These are phyloP conservation scores for Actias luna DNA, from an alignment of 2,888 invertebrate species.

Conservation along the genomic window DNA sequence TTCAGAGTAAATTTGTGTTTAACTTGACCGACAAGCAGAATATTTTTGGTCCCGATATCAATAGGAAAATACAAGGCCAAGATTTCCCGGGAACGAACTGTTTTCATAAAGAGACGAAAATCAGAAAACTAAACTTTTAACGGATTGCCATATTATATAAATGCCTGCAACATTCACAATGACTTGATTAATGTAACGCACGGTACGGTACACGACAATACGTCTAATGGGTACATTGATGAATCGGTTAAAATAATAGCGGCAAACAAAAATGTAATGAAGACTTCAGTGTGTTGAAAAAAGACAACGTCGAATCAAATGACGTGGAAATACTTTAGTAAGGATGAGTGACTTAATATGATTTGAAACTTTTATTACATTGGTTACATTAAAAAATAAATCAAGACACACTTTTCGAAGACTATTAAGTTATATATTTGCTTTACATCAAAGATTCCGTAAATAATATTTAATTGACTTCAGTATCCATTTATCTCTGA, in stretches of 20 bases:
- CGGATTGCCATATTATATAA: neutral
- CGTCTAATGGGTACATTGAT: constrained; percentile 67
- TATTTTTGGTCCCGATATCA: too few species aligned
- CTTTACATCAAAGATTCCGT: too few species aligned
- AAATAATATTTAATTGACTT: too few species aligned
- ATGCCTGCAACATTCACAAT: constrained; percentile 38
- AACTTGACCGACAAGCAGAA: too few species aligned
- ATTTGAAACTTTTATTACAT: neutral
- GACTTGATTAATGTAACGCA: constrained; percentile 70
- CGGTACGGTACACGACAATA: constrained; percentile 55
- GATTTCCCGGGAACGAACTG: too few species aligned
- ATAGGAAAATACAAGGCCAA: too few species aligned
- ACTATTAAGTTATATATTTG: too few species aligned
- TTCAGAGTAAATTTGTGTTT: too few species aligned
- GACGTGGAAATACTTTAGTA: neutral
- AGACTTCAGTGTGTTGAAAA: constrained; percentile 1
- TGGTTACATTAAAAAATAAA: too few species aligned
- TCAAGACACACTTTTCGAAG: too few species aligned
- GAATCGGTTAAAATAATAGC: constrained; percentile 16
- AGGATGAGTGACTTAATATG: neutral
- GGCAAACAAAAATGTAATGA: constrained; percentile 11
- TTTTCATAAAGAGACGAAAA: neutral
- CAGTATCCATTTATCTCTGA: neutral
- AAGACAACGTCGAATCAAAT: neutral
- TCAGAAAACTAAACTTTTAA: neutral